Evolutionary conservation across 2,888 invertebrate genomes (phyloP).

Genomic region (Ornithoptera alexandrae): DNA sequence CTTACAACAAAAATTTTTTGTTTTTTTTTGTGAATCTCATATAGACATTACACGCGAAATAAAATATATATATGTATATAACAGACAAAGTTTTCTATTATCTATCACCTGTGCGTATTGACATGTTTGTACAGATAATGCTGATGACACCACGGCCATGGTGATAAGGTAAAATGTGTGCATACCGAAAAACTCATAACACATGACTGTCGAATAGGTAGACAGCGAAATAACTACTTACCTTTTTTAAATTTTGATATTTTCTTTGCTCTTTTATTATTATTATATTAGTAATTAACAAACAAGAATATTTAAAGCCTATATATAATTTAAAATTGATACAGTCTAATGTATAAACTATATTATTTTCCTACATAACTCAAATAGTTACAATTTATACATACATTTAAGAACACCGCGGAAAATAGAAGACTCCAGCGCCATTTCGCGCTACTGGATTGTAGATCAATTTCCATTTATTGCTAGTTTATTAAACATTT

Average conservation of each 20-base stretch:
- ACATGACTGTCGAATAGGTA: constrained; percentile 13
- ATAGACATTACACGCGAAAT: background rate
- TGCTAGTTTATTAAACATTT: constrained; percentile 38
- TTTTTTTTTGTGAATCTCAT: no score
- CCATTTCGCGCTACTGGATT: constrained; percentile 56
- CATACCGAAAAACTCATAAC: constrained; percentile 3
- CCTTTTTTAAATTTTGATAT: background rate
- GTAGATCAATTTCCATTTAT: constrained; percentile 66
- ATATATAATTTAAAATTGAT: no score
- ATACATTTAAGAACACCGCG: constrained; percentile 64
- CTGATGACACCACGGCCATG: constrained; percentile 29
- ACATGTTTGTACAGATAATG: constrained; percentile 30
- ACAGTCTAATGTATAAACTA: background rate
- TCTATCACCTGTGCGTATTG: constrained; percentile 32
- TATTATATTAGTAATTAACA: background rate
- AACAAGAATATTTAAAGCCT: no score
- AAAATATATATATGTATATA: constrained; percentile 19
- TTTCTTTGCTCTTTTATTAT: background rate
- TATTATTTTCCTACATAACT: background rate
- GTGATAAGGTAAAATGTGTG: constrained; percentile 30
- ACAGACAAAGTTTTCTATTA: constrained; percentile 28
- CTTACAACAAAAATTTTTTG: no score
- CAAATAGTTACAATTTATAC: constrained; percentile 40
- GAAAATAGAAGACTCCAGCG: constrained; percentile 68
- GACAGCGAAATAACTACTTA: background rate